Evolutionary conservation across 1,140 invertebrate genomes (phyloP).

Genomic region (Drosophila subpulchrella): DNA sequence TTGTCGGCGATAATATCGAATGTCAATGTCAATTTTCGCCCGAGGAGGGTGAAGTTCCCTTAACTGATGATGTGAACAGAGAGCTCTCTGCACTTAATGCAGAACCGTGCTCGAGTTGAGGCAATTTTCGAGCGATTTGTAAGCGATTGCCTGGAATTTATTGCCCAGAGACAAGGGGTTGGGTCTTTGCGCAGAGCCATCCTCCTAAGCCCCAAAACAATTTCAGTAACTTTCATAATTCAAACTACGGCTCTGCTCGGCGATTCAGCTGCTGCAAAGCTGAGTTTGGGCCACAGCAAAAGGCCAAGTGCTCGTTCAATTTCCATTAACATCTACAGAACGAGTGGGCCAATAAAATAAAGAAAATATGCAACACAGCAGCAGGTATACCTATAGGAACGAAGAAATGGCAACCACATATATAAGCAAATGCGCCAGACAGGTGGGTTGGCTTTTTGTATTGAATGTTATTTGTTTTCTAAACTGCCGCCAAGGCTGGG

Average conservation of each 20-base stretch:
- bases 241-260: slow-evolving; percentile 47
- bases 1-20: slow-evolving; percentile 76
- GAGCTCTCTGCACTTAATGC: slow-evolving; percentile 58
- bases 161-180: slow-evolving; percentile 22
- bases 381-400: slow-evolving; percentile 4
- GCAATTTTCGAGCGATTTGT: slow-evolving; percentile 80
- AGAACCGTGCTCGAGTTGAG: slow-evolving; percentile 66
- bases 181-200: slow-evolving; percentile 11
- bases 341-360: slow-evolving; percentile 68
- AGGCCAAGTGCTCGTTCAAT: slow-evolving; percentile 65
- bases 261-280: slow-evolving; percentile 43
- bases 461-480: slow-evolving; percentile 79
- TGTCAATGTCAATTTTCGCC: slow-evolving; percentile 71
- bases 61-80: slow-evolving; percentile 55
- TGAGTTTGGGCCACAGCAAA: slow-evolving; percentile 38
- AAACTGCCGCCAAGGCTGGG: slow-evolving; percentile 67
- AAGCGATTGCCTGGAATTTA: slow-evolving; percentile 69
- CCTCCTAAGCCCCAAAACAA: slow-evolving; percentile 53
- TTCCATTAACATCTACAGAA: slow-evolving; percentile 72
- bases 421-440: slow-evolving; percentile 59
- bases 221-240: slow-evolving; percentile 79
- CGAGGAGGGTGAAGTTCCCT: slow-evolving; percentile 32
- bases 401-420: slow-evolving; percentile 36
- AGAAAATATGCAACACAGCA: slow-evolving; percentile 70
- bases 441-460: slow-evolving; percentile 28